phyloP scores from a whole-genome alignment of 2,797 vertebrate genomes.

The Myoxocephalus aenaeus region DNA sequence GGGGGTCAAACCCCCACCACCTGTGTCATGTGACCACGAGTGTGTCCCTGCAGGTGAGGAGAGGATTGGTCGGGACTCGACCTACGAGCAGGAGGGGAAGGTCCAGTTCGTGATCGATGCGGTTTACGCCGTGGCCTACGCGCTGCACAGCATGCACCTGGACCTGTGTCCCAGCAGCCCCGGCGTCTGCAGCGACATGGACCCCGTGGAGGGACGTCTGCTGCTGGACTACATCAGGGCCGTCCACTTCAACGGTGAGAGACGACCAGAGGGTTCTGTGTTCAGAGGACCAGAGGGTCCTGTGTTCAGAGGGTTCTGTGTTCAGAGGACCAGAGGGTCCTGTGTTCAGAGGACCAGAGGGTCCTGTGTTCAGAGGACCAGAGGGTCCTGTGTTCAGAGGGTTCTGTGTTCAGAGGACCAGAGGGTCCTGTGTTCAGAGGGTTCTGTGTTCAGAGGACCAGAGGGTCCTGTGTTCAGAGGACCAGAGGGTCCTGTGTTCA shows the following conservation, averaged over 20 bases:
- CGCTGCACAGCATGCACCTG: conserved; percentile 89
- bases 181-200: conserved; percentile 89
- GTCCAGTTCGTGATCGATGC: conserved; percentile 95
- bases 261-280: no score
- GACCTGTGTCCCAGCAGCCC: conserved; percentile 85
- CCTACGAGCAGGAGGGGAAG: conserved; percentile 93
- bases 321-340: no score
- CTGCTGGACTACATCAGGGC: conserved; percentile 88
- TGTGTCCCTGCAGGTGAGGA: conserved; percentile 84
- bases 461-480: no score
- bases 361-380: no score
- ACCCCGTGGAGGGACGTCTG: conserved; percentile 86
- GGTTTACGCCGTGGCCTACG: conserved; percentile 91
- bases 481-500: no score
- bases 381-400: no score
- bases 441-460: no score
- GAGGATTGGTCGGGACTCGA: conserved; percentile 87
- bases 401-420: no score
- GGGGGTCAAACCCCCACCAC: background rate
- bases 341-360: no score
- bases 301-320: no score
- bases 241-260: conserved; percentile 90
- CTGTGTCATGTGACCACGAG: background rate
- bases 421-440: no score
- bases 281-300: no score